phyloP scores from a whole-genome alignment of 2,797 vertebrate genomes.

The Vipera ursinii region DNA sequence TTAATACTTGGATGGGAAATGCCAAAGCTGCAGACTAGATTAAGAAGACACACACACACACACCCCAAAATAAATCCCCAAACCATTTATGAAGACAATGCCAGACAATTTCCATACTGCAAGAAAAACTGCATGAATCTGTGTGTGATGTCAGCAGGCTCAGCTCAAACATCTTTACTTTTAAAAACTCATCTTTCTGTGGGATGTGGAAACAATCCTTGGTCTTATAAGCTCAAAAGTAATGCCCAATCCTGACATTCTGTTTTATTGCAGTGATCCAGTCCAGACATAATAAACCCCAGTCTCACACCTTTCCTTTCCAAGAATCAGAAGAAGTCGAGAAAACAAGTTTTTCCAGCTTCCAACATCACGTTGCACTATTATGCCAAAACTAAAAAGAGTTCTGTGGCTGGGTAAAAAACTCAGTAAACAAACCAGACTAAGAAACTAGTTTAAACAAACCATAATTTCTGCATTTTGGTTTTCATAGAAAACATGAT shows the following conservation, averaged over 20 bases:
- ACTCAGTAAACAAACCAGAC: background rate
- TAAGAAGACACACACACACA: background rate
- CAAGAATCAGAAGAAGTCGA: background rate
- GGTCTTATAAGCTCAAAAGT: background rate
- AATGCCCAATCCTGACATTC: background rate
- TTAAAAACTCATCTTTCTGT: background rate
- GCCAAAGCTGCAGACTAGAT: background rate
- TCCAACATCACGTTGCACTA: background rate
- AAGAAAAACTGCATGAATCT: background rate
- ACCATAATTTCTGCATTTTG: background rate
- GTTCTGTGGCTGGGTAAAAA: background rate
- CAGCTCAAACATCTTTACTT: background rate
- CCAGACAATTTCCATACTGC: background rate
- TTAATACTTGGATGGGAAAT: background rate
- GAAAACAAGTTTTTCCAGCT: background rate
- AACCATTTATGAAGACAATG: background rate
- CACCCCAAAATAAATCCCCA: background rate
- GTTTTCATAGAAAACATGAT: background rate
- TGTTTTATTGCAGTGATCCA: background rate
- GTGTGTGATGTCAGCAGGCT: background rate
- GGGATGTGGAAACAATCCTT: background rate
- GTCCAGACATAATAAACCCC: background rate
- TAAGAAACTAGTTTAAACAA: background rate
- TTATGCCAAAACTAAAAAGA: background rate
- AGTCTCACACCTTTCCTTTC: background rate